Evolutionary conservation across 1,140 invertebrate species (phyloP).

Genomic region (Camponotus vicinus): DNA sequence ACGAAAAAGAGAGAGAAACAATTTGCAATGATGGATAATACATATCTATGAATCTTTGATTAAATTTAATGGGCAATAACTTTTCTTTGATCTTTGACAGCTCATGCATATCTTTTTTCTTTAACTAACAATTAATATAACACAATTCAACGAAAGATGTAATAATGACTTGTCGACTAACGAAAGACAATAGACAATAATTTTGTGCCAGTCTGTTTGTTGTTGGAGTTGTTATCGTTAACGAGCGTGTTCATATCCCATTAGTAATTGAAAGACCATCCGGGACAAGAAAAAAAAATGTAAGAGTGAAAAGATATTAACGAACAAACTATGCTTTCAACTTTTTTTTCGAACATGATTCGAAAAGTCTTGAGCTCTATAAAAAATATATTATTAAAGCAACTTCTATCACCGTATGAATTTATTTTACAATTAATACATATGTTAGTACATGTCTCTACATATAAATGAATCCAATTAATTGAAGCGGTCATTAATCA

Average conservation of each 20-base stretch:
- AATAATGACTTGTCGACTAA: neutral
- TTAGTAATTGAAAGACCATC: constrained; percentile 7
- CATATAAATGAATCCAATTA: neutral
- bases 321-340: constrained; percentile 25
- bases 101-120: neutral
- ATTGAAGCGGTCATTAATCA: neutral
- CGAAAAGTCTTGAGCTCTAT: constrained; percentile 5
- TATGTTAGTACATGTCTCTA: neutral
- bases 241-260: neutral
- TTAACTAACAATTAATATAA: constrained; percentile 28
- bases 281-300: neutral
- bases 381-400: constrained; percentile 6
- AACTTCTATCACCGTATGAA: neutral
- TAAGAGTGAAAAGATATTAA: constrained; percentile 16
- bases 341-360: neutral
- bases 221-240: neutral
- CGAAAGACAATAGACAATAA: neutral
- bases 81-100: constrained; percentile 1
- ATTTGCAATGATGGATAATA: neutral
- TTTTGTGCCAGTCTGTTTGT: neutral
- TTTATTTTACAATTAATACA: constrained; percentile 28
- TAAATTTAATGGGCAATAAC: neutral
- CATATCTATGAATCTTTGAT: neutral
- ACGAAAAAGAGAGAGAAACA: too few relatives aligned
- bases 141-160: neutral